Base-by-base conservation (phyloP, 2,888 invertebrate genomes). In the Pharmacophagus antenor region DNA sequence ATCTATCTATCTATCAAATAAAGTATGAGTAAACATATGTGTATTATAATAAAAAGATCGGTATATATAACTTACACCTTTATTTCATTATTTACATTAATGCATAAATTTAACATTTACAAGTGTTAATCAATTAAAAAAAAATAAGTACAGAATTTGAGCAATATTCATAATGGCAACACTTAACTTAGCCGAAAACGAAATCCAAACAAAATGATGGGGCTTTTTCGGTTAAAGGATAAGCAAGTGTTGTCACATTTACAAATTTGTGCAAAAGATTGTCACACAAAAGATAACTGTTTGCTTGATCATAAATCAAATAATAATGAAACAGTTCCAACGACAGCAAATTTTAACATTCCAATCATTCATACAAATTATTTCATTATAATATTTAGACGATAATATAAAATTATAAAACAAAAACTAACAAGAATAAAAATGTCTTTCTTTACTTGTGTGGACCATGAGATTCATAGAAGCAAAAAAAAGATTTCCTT, bases 21-120 rank as follows among this genome's bases (percentile, higher is more conserved):
- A 27, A 4, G 27, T 27, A 6, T 27, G 27, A 27, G 27, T 6
- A 27, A 10, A 27, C 10, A 27, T 27, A 7, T 8, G 7, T 27
- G 10, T 8, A 27, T 7, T 27, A 27, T 1, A 72, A 76, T 66
- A 70, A 75, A 77, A 74, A 63, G 55, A 58, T 57, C 20, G 61
- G 56, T 62, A 37, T 61, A 66, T 73, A 78, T 78, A 80, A 77
- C 86, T 87, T 85, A 87, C 86, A 88, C 87, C 87, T 80, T 85
- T 85, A 86, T 74, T 75, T 66, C 69, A 83, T 82, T 85, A 74
- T 74, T 73, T 74, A 74, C 73, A 74, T 65, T 58, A 67, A 71
- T 67, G 65, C 65, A 68, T 63, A 70, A 67, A 67, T 67, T 63
- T 65, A 64, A 67, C 64, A 65, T 69, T 65, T 63, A 82, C 80